Percentiles rank a stretch among this genome's conserved stretches.
Evolutionary conservation across 2,113 vertebrate species (phyloP).

Genomic region (Nanorana parkeri): DNA sequence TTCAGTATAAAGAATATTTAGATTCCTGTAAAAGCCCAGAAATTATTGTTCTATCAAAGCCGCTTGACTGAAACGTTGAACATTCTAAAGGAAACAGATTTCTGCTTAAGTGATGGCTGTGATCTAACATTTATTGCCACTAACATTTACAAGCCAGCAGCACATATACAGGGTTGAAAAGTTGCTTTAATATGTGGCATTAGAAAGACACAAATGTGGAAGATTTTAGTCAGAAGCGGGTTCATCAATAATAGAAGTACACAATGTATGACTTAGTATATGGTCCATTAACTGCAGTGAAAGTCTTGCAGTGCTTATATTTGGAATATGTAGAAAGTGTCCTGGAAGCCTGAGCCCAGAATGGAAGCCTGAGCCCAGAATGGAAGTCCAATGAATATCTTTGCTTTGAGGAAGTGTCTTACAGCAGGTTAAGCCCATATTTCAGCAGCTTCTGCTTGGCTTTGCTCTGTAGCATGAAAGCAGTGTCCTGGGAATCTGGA

Average conservation of each 20-base stretch:
- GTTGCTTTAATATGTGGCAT: conserved; percentile 14
- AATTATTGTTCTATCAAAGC: too few species aligned
- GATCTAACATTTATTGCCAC: too few species aligned
- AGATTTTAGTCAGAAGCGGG: not conserved
- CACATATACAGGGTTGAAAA: not conserved
- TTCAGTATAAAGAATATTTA: too few species aligned
- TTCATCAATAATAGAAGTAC: not conserved
- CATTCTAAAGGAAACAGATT: too few species aligned
- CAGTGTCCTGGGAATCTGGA: conserved; percentile 85
- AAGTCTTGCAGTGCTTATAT: not conserved
- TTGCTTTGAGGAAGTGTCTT: conserved; percentile 58
- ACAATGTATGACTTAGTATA: not conserved
- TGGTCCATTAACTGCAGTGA: not conserved
- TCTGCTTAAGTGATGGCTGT: too few species aligned
- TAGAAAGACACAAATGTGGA: not conserved
- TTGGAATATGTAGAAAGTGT: not conserved
- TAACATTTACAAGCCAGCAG: too few species aligned
- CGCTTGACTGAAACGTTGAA: too few species aligned
- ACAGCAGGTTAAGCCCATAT: conserved; percentile 92
- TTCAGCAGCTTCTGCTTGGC: conserved; percentile 90
- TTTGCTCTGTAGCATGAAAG: conserved; percentile 83
- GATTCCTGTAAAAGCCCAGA: too few species aligned
- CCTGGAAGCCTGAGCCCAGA: too few species aligned
- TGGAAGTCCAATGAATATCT: too few species aligned
- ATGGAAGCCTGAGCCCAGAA: too few species aligned